phyloP scores from a whole-genome alignment of 2,797 vertebrate species.

The Liasis olivaceus region DNA sequence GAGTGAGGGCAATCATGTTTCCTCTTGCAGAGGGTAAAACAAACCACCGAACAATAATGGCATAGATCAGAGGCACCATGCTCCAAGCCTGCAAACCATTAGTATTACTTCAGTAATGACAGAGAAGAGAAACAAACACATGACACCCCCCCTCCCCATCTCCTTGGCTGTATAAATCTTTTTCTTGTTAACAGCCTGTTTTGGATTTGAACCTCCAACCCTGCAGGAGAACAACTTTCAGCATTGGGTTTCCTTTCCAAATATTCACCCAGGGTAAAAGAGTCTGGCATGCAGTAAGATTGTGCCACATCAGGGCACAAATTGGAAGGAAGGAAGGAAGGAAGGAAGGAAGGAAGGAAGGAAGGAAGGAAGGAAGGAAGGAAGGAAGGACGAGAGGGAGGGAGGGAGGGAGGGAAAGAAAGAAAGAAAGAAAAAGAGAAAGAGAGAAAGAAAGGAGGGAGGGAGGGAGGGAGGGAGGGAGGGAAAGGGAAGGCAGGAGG shows the following conservation, averaged over 20 bases:
- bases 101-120: neutral
- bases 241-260: neutral
- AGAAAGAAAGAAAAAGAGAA: neutral
- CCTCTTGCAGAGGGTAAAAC: neutral
- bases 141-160: neutral
- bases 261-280: neutral
- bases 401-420: no score
- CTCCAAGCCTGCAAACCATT: neutral
- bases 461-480: neutral
- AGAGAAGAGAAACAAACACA: neutral
- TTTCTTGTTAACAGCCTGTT: neutral
- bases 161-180: neutral
- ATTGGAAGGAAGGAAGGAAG: slow-evolving; percentile 30
- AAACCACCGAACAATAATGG: neutral
- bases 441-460: no score
- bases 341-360: neutral
- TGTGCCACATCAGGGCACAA: slow-evolving; percentile 6
- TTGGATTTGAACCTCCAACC: neutral
- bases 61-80: neutral
- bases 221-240: neutral
- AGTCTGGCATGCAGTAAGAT: slow-evolving; percentile 35
- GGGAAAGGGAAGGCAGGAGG: neutral
- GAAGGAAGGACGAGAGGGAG: neutral
- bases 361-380: neutral
- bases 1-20: neutral